Evolutionary conservation across 2,888 invertebrate genomes (phyloP), one percentile per base, ranked within the genome.

Genomic region (Drosophila limbata): DNA sequence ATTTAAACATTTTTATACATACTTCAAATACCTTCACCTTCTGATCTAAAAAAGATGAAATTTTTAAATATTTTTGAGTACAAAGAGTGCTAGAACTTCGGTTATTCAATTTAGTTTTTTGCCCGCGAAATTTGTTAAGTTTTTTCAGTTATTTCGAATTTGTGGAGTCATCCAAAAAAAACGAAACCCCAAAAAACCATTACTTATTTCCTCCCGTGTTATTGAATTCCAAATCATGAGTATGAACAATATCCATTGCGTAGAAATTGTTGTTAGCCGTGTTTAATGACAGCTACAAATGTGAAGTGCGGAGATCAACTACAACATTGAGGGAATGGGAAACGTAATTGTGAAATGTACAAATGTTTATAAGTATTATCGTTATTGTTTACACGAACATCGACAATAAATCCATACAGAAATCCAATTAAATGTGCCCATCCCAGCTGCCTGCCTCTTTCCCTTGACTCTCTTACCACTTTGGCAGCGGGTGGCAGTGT

Each of bases 331-430:
- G 35, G 35, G 64, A 10, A 11, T 47, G 37, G 37, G 21, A 42
- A 59, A n/a, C 17, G 48, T 35, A 31, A 44, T 67, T 62, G 31
- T 13, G 33, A 37, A 55, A 65, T 62, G 64, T 55, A 60, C 76
- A 82, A 86, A 81, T 82, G 81, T 70, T 69, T 78, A 57, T 56
- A 52, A 63, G 48, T 79, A 69, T 75, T 79, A 87, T 79, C 69
- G 77, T 84, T 84, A 75, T 84, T 84, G 80, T 70, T 79, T 81
- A 77, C 84, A 79, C 69, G 61, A 80, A 69, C 68, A 76, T 78
- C 79, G 72, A 79, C 80, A 79, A 59, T 68, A 72, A 81, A 77
- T 79, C 77, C 69, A 79, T 63, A 61, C 45, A 44, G 64, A 53
- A 71, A 76, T 57, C 76, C 76, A 76, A 76, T 75, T 75, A 68